Evolutionary conservation across 2,797 vertebrate genomes (phyloP), one percentile per base, ranked within the genome.

Genomic region (Calcarius lapponicus): DNA sequence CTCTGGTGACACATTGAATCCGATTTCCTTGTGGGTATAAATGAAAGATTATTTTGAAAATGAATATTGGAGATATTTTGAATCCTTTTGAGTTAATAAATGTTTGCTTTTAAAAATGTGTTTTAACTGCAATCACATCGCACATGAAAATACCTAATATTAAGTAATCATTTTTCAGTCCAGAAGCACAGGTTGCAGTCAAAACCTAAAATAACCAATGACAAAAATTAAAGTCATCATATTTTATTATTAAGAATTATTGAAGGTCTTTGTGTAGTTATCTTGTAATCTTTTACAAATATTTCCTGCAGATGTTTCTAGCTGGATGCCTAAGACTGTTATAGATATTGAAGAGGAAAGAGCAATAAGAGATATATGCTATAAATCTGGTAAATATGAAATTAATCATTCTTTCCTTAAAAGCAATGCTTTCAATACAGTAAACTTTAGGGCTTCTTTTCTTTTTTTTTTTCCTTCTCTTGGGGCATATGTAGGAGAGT

Each of bases 311-410:
- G 98, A 91, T 97, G 58, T 96, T 89, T 96, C 95, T 88, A 73
- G 62, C 43, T 96, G 96, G 86, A 91, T 96, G 94, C 95, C 95
- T 93, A 97, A 92, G 93, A 97, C 95, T 58, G 90, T 95, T 72
- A 95, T 90, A 95, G 98, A 98, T 78, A 96, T 97, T 61, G 97
- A 98, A 95, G 97, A 98, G 88, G 97, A 98, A 97, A 97, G 93
- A 95, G 95, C 97, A 91, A 97, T 98, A 96, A 97, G 97, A 72
- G 97, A 98, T 88, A 97, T 97, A 69, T 98, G 97, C 86, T 94
- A 96, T 80, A 97, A 96, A 96, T 96, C 97, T 90, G 97, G 97
- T 98, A 97, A 98, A 93, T 92, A 83, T 73, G 21, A 75, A 67
- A 72, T 82, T 38, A 64, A 69, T 85, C 10, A 29, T 80, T 67